A percentile compares a stretch with the other conserved stretches of the same genome.
Conservation (phyloP, 2,113 vertebrate species). For the Motacilla alba region DNA sequence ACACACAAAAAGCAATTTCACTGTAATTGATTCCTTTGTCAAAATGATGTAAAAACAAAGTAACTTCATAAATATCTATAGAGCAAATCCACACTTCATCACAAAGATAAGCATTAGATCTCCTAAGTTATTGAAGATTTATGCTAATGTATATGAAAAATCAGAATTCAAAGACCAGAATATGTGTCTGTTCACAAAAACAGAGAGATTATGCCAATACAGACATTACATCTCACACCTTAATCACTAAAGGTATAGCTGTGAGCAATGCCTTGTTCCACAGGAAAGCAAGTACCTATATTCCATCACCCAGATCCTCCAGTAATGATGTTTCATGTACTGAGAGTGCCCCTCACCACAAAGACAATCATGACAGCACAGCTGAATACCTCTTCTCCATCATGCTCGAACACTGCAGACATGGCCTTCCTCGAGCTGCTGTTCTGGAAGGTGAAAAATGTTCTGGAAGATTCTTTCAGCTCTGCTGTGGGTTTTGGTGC, state of each 20-base stretch:
- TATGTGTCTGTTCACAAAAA: background rate
- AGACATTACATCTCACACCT: background rate
- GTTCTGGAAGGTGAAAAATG: background rate
- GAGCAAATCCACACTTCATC: background rate
- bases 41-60: background rate
- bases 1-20: slow-evolving; percentile 17
- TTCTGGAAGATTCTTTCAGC: background rate
- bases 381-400: background rate
- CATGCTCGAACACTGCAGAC: background rate
- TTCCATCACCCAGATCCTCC: background rate
- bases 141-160: background rate
- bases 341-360: background rate
- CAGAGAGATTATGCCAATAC: background rate
- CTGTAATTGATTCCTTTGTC: slow-evolving; percentile 19
- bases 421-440: background rate
- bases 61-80: background rate
- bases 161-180: background rate
- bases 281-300: background rate
- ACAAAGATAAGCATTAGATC: background rate
- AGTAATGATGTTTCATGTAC: background rate
- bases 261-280: background rate
- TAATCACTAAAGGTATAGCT: background rate
- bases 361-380: background rate
- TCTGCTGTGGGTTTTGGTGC: background rate
- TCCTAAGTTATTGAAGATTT: background rate